Evolutionary conservation across 2,888 invertebrate species (phyloP), one percentile per base, ranked within the genome.

Genomic region (Scaptomyza tumidula): DNA sequence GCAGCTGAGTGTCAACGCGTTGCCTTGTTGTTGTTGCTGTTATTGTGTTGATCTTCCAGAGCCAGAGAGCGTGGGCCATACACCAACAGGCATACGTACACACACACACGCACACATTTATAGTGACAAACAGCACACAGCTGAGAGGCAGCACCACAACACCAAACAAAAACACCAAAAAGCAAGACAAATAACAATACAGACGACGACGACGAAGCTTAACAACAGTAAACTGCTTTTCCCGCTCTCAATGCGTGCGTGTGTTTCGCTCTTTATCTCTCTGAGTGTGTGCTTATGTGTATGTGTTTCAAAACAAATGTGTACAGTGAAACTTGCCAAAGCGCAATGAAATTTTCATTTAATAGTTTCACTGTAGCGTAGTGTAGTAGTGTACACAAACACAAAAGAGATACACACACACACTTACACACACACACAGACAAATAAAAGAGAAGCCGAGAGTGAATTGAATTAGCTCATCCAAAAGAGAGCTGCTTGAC

Each of bases 1-100:
- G 70, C 80, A 86, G 86, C 84, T 83, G 80, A 83, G 77, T 86
- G 57, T 73, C 64, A 64, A 75, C 70, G 55, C 70, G 53, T 16
- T 60, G 53, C 29, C 41, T 16, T 41, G 57, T 64, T 63, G 43
- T n/a, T 37, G 56, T 62, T 63, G 45, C 46, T 71, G 69, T 39
- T 71, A 69, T 50, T 81, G 87, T 71, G 71, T 50, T 81, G 87
- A 82, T 82, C 87, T 81, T 81, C 70, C 85, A 81, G 78, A 80
- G 77, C 33, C 48, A 61, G 65, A 77, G 64, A 75, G 78, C 73
- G 77, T 77, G 81, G 71, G 68, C 64, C 45, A 44, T 39, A 63
- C 57, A 65, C 55, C 57, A 43, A 60, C 41, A 58, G 11, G 37
- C 56, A 37, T 11, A 54, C 19, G 50, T 7, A 54, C 6, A 37